phyloP scores from a whole-genome alignment of 2,888 invertebrate genomes.

The Nezara viridula region DNA sequence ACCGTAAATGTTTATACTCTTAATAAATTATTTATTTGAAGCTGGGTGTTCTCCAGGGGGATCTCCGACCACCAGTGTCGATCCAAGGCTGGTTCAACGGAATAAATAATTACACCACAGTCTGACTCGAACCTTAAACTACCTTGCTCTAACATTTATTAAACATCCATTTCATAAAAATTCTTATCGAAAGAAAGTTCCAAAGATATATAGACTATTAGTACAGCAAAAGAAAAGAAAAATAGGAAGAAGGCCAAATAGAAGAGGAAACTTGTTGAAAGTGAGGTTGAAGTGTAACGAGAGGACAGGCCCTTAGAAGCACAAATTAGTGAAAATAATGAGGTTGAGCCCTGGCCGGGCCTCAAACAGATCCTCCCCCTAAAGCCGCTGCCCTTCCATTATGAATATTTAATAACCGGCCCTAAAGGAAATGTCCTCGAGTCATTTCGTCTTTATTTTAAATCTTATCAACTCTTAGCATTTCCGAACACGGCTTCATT shows the following conservation, averaged over 20 bases:
- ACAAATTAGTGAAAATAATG: constrained; percentile 46
- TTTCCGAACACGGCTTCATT: background rate
- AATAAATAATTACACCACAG: too few species aligned
- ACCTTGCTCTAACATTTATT: too few species aligned
- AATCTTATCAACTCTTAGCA: background rate
- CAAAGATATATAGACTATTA: background rate
- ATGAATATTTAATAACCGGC: background rate
- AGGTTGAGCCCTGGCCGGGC: background rate
- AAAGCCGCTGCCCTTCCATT: background rate
- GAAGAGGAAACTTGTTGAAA: background rate
- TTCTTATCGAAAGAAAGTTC: too few species aligned
- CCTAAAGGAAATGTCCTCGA: background rate
- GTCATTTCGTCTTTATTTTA: constrained; percentile 13
- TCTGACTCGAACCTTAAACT: too few species aligned
- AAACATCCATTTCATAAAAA: too few species aligned
- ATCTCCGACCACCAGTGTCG: too few species aligned
- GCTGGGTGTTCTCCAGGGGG: too few species aligned
- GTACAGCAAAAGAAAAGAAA: background rate
- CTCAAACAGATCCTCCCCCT: constrained; percentile 4
- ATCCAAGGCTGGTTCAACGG: too few species aligned
- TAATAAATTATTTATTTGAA: too few species aligned
- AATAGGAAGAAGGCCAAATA: background rate
- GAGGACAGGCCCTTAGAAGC: constrained; percentile 2
- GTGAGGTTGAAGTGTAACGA: constrained; percentile 17
- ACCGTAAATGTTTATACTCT: too few species aligned